Evolutionary conservation across 2,797 vertebrate species (phyloP), one percentile per base, ranked within the genome.

Genomic region (Tarsius wallacei): DNA sequence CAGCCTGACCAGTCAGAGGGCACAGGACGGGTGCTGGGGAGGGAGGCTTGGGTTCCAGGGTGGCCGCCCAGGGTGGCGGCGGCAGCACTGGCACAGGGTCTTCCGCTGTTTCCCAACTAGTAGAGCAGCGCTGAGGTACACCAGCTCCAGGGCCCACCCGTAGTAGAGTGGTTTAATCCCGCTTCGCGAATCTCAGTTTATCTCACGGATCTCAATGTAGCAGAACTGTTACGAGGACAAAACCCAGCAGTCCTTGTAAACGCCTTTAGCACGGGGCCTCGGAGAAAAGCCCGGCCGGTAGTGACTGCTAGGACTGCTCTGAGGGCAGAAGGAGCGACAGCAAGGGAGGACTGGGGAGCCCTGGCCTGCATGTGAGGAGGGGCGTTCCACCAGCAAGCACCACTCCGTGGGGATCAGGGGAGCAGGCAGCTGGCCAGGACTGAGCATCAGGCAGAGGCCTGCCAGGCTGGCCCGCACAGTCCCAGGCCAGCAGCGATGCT

Each of bases 101-200:
- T 53, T 2, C 68, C 24, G 51, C n/a, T n/a, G n/a, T 86, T 59
- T 85, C n/a, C 70, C 55, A 71, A 17, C 36, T 8, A n/a, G 33
- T 1, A 10, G 4, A 26, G 57, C 22, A 68, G 51, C 15, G 5
- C 21, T 8, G 16, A 26, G 8, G 26, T 15, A 0, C 24, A 4
- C 28, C 28, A 31, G 74, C 53, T 21, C 28, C 81, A 16, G 22
- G 74, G 63, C 31, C 36, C 22, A 26, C 16, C 70, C 33, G 31
- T 10, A 1, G 71, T 10, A 1, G 71, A 33, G 53, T 10, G 22
- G 51, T 17, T 22, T 59, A 33, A 14, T 73, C 85, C 24, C 4
- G 19, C 78, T 55, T 33, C 7, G 57, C 12, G 14, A 33, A 66
- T 63, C 70, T 84, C 71, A 28, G 0, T 36, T 21, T n/a, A 26